Evolutionary conservation across 2,113 vertebrate species (phyloP).

Genomic region (Aix galericulata): DNA sequence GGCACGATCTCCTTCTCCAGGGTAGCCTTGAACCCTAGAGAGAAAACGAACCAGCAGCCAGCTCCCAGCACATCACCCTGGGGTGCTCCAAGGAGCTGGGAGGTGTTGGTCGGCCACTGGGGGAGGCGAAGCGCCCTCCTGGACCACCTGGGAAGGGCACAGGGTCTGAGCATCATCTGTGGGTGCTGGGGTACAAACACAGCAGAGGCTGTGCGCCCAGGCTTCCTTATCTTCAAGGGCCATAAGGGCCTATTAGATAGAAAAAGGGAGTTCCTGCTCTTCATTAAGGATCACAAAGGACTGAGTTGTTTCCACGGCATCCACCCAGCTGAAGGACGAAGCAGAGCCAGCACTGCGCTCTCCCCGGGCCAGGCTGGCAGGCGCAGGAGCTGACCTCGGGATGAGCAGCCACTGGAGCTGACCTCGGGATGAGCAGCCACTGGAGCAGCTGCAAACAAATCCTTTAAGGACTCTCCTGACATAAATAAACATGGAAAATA

Average conservation of each 20-base stretch:
- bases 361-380: not conserved
- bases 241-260: not conserved
- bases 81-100: not conserved
- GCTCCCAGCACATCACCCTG: not conserved
- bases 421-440: not conserved
- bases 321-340: not conserved
- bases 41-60: not conserved
- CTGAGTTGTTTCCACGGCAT: not conserved
- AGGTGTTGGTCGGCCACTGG: not conserved
- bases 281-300: not conserved
- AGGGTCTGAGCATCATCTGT: not conserved
- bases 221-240: not conserved
- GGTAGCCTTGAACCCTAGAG: not conserved
- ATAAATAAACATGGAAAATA: slow-evolving; percentile 58
- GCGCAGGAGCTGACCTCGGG: not conserved
- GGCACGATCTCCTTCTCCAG: not conserved
- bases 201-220: not conserved
- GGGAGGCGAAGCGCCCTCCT: fast-evolving
- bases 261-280: not conserved
- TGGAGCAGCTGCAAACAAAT: slow-evolving; percentile 17
- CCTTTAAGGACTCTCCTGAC: slow-evolving; percentile 39
- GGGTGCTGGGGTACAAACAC: not conserved
- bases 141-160: not conserved
- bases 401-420: not conserved
- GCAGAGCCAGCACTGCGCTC: not conserved